Base-by-base conservation (phyloP, 1,140 invertebrate species). In the Nymphalis io region DNA sequence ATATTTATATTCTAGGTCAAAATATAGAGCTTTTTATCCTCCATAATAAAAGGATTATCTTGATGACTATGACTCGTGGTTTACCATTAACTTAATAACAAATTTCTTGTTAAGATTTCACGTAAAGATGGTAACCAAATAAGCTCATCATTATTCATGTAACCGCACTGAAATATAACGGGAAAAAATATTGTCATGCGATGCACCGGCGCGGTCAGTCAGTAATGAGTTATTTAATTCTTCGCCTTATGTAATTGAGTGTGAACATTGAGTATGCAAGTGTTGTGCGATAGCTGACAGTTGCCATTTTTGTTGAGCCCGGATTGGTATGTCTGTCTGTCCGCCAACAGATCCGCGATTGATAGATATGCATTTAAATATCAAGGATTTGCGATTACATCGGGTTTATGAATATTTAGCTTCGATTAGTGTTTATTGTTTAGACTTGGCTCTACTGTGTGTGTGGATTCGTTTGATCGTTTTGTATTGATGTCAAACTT, bases 331-430 rank as follows among this genome's bases (percentile, higher is more conserved):
- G 67, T 61, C 16, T 38, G 67, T 57, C 51, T 62, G 67, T 62
- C 48, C 38, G 59, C 53, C 60, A 64, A 69, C 44, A 69, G 67
- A 60, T 55, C 10, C 39, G 44, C 44, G 16, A 60, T 67, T 44
- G 51, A 42, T 48, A 46, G 40, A 44, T 69, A 69, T 62, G 60
- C 61, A 27, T 55, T 12, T 61, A 61, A 27, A 27, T n/a, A 55
- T 12, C 23, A 42, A 60, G 44, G 46, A 55, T 44, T 62, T n/a
- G 39, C 46, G 59, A 69, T 62, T 38, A 46, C 40, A 64, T 55
- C 13, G 11, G 11, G 18, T 3, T 55, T 20, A 55, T 68, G 21
- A 61, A 55, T 61, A 61, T 62, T 68, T 46, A 44, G 48, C 40
- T 53, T 40, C 3, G 58, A 8, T n/a, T 42, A 65, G 51, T 57